A percentile compares a stretch with the other conserved stretches of the same genome.
Conservation (phyloP, 2,888 invertebrate species). For the Agapostemon virescens region DNA sequence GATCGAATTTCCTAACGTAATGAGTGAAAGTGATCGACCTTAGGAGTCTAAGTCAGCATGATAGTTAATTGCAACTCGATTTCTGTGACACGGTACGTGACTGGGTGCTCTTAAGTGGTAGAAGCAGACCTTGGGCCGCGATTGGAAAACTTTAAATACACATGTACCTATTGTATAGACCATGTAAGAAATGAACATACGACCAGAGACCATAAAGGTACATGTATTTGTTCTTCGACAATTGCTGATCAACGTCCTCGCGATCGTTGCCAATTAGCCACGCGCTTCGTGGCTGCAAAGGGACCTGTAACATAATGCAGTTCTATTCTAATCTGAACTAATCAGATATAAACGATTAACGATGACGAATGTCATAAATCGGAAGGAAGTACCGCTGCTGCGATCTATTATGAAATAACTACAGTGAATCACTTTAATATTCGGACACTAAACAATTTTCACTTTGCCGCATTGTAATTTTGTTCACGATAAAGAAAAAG, state of each 20-base stretch:
- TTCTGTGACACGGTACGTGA: slow-evolving; percentile 57
- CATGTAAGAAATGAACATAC: slow-evolving; percentile 17
- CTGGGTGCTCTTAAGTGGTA: slow-evolving; percentile 61
- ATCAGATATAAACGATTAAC: background rate
- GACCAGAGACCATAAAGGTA: background rate
- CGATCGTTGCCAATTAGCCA: slow-evolving; percentile 25
- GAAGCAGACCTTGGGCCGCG: slow-evolving; percentile 64
- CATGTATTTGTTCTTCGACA: slow-evolving; percentile 1
- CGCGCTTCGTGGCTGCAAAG: slow-evolving; percentile 19
- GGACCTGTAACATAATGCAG: slow-evolving; percentile 15
- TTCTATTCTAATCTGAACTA: background rate
- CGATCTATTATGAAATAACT: background rate
- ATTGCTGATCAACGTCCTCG: slow-evolving; percentile 32
- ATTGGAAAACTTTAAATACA: slow-evolving; percentile 62
- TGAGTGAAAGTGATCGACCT: slow-evolving; percentile 77
- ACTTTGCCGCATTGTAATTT: too few relatives aligned
- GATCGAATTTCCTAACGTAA: slow-evolving; percentile 63
- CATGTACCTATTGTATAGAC: slow-evolving; percentile 27
- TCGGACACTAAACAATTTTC: too few relatives aligned
- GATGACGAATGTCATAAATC: background rate
- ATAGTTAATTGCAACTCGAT: slow-evolving; percentile 65
- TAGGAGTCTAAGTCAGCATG: slow-evolving; percentile 59
- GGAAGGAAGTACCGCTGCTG: background rate
- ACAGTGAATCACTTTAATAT: too few relatives aligned
- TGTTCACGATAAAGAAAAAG: too few relatives aligned